Conservation (phyloP, 1,140 invertebrate genomes). For the Eubasilissa regina region DNA sequence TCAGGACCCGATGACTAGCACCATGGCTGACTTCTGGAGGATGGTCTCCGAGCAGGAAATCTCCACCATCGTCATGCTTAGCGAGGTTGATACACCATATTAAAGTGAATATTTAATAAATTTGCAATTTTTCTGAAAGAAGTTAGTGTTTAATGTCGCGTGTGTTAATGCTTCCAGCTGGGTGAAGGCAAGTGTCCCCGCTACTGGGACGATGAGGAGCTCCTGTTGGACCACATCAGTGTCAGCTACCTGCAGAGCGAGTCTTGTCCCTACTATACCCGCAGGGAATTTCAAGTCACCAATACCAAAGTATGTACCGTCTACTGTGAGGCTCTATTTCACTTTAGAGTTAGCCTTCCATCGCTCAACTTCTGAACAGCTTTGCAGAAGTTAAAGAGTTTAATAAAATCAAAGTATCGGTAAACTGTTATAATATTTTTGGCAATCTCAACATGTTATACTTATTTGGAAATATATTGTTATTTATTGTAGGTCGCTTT, state of each 20-base stretch:
- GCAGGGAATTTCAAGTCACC: slow-evolving; percentile 85
- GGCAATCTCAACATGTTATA: too few relatives aligned
- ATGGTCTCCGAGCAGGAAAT: slow-evolving; percentile 96
- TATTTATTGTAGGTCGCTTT: neutral
- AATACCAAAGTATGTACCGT: slow-evolving; percentile 80
- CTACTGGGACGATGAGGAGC: slow-evolving; percentile 94
- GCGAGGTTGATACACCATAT: slow-evolving; percentile 77
- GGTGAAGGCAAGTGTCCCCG: slow-evolving; percentile 88
- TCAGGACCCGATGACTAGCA: slow-evolving; percentile 93
- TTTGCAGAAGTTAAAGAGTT: neutral
- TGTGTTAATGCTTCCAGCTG: slow-evolving; percentile 68
- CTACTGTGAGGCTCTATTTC: neutral
- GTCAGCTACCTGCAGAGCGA: slow-evolving; percentile 91
- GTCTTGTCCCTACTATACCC: slow-evolving; percentile 89
- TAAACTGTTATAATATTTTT: neutral
- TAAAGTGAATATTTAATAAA: too few relatives aligned
- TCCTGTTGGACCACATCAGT: slow-evolving; percentile 85
- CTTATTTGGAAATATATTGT: too few relatives aligned
- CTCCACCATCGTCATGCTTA: slow-evolving; percentile 94
- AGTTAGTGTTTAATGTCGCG: too few relatives aligned
- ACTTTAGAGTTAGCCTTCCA: neutral
- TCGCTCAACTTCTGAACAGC: neutral
- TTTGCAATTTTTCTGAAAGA: too few relatives aligned
- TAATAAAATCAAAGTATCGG: too few relatives aligned
- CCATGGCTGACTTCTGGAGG: slow-evolving; percentile 95